phyloP scores from a whole-genome alignment of 2,113 vertebrate species.

The Ahaetulla prasina region DNA sequence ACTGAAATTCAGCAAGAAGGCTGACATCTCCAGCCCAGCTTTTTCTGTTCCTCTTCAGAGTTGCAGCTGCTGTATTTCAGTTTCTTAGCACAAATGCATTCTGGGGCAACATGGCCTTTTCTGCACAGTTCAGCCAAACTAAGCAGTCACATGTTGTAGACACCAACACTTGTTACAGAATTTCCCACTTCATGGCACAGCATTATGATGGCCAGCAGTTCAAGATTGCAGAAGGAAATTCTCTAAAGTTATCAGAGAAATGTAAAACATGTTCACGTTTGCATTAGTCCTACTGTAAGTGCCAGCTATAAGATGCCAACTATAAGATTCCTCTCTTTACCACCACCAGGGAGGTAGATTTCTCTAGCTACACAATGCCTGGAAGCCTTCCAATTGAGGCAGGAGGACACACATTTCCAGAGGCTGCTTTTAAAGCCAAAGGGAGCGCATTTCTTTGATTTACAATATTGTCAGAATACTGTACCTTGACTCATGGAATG shows the following conservation, averaged over 20 bases:
- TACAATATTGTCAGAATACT: background rate
- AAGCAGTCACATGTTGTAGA: background rate
- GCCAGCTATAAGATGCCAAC: background rate
- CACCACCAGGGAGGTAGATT: background rate
- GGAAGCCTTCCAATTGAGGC: background rate
- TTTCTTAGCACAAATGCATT: background rate
- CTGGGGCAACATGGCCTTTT: background rate
- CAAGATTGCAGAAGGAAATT: background rate
- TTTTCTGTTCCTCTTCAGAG: background rate
- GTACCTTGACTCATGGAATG: constrained; percentile 71
- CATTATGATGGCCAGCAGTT: background rate
- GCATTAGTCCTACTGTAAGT: background rate
- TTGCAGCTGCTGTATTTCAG: background rate
- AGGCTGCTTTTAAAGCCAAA: background rate
- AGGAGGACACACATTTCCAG: background rate
- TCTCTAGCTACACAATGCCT: background rate
- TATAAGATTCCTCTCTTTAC: too few relatives aligned
- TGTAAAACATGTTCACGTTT: background rate
- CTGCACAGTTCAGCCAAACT: background rate
- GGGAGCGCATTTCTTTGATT: background rate
- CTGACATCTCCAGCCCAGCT: background rate
- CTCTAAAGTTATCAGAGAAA: background rate
- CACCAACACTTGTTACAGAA: too few relatives aligned
- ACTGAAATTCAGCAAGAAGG: background rate
- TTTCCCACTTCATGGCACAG: background rate